Evolutionary conservation across 2,797 vertebrate species (phyloP), one percentile per base, ranked within the genome.

Genomic region (Dicrostonyx torquatus): DNA sequence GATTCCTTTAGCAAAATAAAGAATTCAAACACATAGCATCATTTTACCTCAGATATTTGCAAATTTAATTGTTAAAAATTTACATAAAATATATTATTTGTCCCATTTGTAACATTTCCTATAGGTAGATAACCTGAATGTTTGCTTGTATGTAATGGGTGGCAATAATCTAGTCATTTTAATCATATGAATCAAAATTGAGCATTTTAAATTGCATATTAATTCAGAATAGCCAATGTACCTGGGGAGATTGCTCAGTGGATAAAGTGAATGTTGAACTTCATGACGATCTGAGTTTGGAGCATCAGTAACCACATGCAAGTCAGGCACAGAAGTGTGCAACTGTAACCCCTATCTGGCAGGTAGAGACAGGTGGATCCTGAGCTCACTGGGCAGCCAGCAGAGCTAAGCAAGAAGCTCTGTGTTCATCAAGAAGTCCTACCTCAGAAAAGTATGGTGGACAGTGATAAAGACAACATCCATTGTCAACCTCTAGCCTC

Each of bases 1-100:
- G 68, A 55, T 82, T 66, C 77, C 34, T 62, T 29, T 43, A 72
- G 20, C 8, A 93, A 86, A 95, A 37, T 78, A 17, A 17, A 60
- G 26, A 89, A 93, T n/a, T 89, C 10, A 20, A 83, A 87, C 80
- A 87, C 77, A 87, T 29, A 84, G 34, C 9, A 87, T 3, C 24
- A 26, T 45, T 72, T 92, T 70, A 90, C 70, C 83, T 87, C 40
- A 96, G 11, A 92, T 84, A 26, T 79, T 89, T 76, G 70, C 62
- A 83, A 53, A 77, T 8, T 20, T 85, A 87, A 62, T 58, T 84
- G 80, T 12, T 58, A 58, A 58, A 15, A 48, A 45, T 85, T 85
- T 89, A 66, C 5, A 17, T 88, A 87, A 82, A 94, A 82, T 68
- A 62, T 2, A 92, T 29, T 90, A 70, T 89, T n/a, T 79, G 17